phyloP scores from a whole-genome alignment of 2,113 vertebrate genomes.

The Microcebus lehilahytsara region DNA sequence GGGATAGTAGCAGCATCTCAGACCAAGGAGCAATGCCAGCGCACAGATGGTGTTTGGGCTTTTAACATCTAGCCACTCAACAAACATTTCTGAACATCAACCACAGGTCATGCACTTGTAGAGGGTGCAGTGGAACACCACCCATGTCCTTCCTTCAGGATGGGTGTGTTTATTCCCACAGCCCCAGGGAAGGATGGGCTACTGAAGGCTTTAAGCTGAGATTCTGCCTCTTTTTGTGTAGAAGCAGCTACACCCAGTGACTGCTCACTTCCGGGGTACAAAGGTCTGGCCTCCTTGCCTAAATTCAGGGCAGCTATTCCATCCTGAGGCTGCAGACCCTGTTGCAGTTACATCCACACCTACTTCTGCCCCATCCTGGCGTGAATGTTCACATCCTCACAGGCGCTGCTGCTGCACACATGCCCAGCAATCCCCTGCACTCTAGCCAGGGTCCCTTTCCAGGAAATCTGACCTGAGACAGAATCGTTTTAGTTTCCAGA shows the following conservation, averaged over 20 bases:
- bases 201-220: not conserved
- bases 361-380: not conserved
- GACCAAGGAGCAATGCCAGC: not conserved
- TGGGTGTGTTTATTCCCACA: not conserved
- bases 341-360: not conserved
- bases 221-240: not conserved
- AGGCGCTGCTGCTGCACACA: not conserved
- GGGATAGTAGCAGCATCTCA: not conserved
- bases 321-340: not conserved
- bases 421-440: not conserved
- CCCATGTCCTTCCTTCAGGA: not conserved
- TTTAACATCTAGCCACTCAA: not conserved
- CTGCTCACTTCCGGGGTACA: not conserved
- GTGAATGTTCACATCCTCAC: not conserved
- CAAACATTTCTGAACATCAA: not conserved
- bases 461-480: not conserved
- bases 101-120: not conserved
- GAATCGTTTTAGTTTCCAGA: not conserved
- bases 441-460: not conserved
- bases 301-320: not conserved
- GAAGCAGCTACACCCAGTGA: not conserved
- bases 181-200: not conserved
- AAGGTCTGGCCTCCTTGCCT: not conserved
- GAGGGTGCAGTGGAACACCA: not conserved
- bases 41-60: not conserved